These are phyloP conservation scores for Lordiphosa collinella DNA, from an alignment of 1,140 invertebrate species.

Conservation along the genomic window DNA sequence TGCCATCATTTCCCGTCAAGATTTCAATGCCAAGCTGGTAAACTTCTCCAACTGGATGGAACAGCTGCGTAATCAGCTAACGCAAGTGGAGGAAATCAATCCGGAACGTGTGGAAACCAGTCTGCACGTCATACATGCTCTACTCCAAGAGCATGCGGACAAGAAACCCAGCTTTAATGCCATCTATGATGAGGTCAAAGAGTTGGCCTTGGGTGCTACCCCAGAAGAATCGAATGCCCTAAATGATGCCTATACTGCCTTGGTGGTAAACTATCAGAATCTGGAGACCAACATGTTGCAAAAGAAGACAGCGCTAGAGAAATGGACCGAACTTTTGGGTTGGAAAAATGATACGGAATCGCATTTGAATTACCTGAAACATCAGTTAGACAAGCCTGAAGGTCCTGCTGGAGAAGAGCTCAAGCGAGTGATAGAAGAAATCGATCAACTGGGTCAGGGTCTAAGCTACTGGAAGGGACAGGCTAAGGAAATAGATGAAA, in stretches of 20 bases:
- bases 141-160: slow-evolving; percentile 90
- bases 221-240: slow-evolving; percentile 87
- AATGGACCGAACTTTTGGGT: slow-evolving; percentile 90
- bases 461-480: slow-evolving; percentile 86
- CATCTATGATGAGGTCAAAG: slow-evolving; percentile 91
- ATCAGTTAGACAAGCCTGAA: slow-evolving; percentile 86
- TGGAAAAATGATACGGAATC: slow-evolving; percentile 91
- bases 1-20: slow-evolving; percentile 88
- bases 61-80: slow-evolving; percentile 86
- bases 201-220: slow-evolving; percentile 84
- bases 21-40: slow-evolving; percentile 90
- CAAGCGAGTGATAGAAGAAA: slow-evolving; percentile 84
- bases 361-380: slow-evolving; percentile 89
- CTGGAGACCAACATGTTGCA: slow-evolving; percentile 87
- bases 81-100: slow-evolving; percentile 89
- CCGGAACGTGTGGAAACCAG: slow-evolving; percentile 88
- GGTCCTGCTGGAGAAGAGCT: slow-evolving; percentile 85
- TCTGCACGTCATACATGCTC: slow-evolving; percentile 88
- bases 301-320: slow-evolving; percentile 88
- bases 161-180: slow-evolving; percentile 86
- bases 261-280: slow-evolving; percentile 88
- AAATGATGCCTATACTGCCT: slow-evolving; percentile 86
- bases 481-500: slow-evolving; percentile 85
- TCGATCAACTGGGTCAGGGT: slow-evolving; percentile 84
- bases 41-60: slow-evolving; percentile 93